A percentile compares a stretch with the other conserved stretches of the same genome.
phyloP scores from a whole-genome alignment of 2,797 vertebrate species.

The Aphelocoma californica region DNA sequence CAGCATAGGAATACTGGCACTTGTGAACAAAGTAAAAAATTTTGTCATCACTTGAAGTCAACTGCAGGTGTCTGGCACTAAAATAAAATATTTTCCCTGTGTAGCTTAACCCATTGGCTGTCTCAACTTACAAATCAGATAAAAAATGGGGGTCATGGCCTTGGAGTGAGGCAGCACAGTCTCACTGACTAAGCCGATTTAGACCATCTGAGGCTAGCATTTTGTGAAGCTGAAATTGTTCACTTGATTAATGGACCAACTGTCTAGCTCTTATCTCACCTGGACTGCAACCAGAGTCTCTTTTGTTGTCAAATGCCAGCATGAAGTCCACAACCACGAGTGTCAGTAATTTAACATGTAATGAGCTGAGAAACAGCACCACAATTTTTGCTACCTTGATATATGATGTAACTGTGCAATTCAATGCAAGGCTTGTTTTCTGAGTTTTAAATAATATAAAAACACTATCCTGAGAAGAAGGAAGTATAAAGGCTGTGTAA shows the following conservation, averaged over 20 bases:
- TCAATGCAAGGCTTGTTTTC: background rate
- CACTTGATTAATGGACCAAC: slow-evolving; percentile 47
- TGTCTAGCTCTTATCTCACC: slow-evolving; percentile 39
- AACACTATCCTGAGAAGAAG: background rate
- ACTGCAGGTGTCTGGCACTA: background rate
- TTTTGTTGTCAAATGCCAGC: slow-evolving; percentile 1
- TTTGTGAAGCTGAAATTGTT: slow-evolving; percentile 34
- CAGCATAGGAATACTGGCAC: background rate
- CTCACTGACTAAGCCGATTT: background rate
- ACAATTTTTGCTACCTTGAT: background rate
- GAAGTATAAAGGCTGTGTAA: background rate
- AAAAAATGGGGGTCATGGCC: background rate
- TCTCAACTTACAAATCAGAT: background rate
- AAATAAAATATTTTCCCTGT: background rate
- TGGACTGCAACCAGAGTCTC: background rate
- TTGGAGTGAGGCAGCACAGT: background rate
- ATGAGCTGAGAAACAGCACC: background rate
- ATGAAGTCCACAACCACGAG: background rate
- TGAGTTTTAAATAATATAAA: slow-evolving; percentile 15
- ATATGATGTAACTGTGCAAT: background rate
- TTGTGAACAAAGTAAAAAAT: background rate
- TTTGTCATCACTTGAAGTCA: background rate
- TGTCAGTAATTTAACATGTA: background rate
- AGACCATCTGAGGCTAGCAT: background rate
- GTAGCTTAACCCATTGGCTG: background rate